Conservation (phyloP, 2,113 vertebrate species). For the Ovis canadensis region DNA sequence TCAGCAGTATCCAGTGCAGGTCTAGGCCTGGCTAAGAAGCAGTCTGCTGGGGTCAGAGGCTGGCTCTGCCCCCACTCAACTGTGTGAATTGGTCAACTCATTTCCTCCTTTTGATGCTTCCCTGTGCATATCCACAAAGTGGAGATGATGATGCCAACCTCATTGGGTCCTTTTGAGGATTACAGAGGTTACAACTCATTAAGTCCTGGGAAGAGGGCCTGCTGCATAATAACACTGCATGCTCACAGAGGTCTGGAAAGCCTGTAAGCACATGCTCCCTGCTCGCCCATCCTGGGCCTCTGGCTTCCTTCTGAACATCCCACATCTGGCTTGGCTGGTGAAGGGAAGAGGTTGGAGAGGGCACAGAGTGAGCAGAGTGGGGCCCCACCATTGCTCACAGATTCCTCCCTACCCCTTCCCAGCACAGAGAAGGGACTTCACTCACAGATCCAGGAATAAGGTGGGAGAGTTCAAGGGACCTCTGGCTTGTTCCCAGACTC, state of each 20-base stretch:
- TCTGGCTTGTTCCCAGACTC: not conserved
- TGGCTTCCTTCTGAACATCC: not conserved
- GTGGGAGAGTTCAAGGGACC: not conserved
- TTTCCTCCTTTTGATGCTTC: not conserved
- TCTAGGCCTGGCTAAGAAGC: not conserved
- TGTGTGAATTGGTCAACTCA: not conserved
- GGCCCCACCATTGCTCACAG: accelerated
- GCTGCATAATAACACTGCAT: accelerated
- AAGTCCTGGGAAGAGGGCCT: not conserved
- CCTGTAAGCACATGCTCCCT: accelerated
- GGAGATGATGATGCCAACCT: not conserved
- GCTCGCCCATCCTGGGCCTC: not conserved
- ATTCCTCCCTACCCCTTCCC: not conserved
- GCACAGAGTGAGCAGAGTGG: not conserved
- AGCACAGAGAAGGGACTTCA: not conserved
- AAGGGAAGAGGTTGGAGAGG: not conserved
- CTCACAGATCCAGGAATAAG: not conserved
- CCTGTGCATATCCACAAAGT: not conserved
- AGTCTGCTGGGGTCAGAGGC: not conserved
- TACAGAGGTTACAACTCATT: not conserved
- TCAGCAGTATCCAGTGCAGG: accelerated
- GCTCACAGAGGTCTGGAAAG: not conserved
- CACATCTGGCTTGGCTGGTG: not conserved
- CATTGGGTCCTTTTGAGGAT: not conserved
- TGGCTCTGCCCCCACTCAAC: no score